A percentile compares a stretch with the other conserved stretches of the same genome.
Evolutionary conservation across 2,888 invertebrate species (phyloP).

Genomic region (Trisateles emortualis): DNA sequence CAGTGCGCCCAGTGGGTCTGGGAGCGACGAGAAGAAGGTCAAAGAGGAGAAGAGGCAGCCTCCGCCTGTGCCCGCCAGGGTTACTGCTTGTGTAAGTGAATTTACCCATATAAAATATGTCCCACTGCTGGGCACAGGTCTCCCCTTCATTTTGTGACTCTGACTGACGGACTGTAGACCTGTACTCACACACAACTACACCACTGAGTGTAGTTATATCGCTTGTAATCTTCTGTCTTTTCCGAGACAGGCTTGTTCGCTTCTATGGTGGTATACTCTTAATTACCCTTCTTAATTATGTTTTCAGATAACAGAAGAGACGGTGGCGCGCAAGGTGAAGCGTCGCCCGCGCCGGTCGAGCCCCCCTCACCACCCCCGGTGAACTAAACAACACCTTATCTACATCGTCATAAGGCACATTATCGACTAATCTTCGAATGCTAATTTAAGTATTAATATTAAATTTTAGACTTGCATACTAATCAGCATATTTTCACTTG

Average conservation of each 20-base stretch:
- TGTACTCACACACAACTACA: too few relatives aligned
- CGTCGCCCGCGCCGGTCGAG: conserved; percentile 55
- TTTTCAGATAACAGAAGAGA: conserved; percentile 61
- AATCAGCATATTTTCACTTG: too few relatives aligned
- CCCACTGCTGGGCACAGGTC: too few relatives aligned
- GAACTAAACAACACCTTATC: conserved; percentile 40
- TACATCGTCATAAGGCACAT: conserved; percentile 24
- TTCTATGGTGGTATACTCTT: too few relatives aligned
- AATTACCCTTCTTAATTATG: too few relatives aligned
- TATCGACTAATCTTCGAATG: conserved; percentile 19
- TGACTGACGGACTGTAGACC: too few relatives aligned
- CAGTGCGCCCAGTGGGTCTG: conserved; percentile 14
- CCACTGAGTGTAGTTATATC: too few relatives aligned
- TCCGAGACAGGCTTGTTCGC: too few relatives aligned
- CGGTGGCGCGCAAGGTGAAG: conserved; percentile 53
- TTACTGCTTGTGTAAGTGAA: conserved; percentile 54
- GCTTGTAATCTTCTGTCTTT: too few relatives aligned
- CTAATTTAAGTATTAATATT: conserved; percentile 29
- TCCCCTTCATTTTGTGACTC: too few relatives aligned
- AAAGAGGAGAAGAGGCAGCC: conserved; percentile 45
- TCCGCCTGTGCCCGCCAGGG: conserved; percentile 60
- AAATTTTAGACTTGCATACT: too few relatives aligned
- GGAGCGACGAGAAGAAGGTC: conserved; percentile 18
- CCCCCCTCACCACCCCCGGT: conserved; percentile 57
- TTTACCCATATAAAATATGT: too few relatives aligned